Percentiles rank a stretch among this genome's conserved stretches.
These are phyloP conservation scores for Drosophila melanosoma DNA, from an alignment of 2,888 invertebrate species.

Conservation along the genomic window DNA sequence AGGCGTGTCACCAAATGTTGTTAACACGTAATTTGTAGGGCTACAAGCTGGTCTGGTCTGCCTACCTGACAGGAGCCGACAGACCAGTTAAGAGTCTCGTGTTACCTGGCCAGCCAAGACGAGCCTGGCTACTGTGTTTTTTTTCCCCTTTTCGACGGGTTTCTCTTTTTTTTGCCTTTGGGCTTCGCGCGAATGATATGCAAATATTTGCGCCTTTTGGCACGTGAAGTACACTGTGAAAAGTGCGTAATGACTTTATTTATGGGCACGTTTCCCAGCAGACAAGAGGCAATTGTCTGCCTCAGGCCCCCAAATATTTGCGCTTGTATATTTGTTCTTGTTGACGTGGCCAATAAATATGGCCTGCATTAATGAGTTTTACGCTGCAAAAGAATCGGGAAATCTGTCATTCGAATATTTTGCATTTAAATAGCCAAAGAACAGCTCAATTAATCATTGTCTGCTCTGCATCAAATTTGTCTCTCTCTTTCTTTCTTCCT, in stretches of 20 bases:
- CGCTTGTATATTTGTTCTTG: conserved; percentile 45
- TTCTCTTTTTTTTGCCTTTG: conserved; percentile 11
- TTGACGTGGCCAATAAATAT: conserved; percentile 68
- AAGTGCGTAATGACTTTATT: conserved; percentile 78
- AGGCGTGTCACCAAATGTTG: conserved; percentile 67
- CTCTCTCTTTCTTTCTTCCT: not conserved
- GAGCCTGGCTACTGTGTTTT: conserved; percentile 55
- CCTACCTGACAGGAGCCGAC: conserved; percentile 12
- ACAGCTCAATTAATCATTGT: conserved; percentile 75
- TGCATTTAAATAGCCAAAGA: conserved; percentile 63
- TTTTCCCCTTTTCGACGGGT: conserved; percentile 33
- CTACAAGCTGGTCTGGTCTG: conserved; percentile 33
- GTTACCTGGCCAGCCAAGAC: conserved; percentile 53
- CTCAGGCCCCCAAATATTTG: conserved; percentile 57
- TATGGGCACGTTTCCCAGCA: conserved; percentile 48
- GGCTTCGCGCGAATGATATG: conserved; percentile 54
- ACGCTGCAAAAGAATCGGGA: conserved; percentile 1
- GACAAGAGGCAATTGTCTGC: conserved; percentile 53
- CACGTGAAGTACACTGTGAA: conserved; percentile 17
- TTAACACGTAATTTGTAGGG: conserved; percentile 78
- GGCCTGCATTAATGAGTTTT: conserved; percentile 65
- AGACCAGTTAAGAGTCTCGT: conserved; percentile 18
- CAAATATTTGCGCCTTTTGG: conserved; percentile 66
- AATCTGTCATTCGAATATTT: conserved; percentile 16
- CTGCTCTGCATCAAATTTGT: conserved; percentile 60